These are phyloP conservation scores for Syngnathus floridae DNA, from an alignment of 2,113 vertebrate species.

Conservation along the genomic window DNA sequence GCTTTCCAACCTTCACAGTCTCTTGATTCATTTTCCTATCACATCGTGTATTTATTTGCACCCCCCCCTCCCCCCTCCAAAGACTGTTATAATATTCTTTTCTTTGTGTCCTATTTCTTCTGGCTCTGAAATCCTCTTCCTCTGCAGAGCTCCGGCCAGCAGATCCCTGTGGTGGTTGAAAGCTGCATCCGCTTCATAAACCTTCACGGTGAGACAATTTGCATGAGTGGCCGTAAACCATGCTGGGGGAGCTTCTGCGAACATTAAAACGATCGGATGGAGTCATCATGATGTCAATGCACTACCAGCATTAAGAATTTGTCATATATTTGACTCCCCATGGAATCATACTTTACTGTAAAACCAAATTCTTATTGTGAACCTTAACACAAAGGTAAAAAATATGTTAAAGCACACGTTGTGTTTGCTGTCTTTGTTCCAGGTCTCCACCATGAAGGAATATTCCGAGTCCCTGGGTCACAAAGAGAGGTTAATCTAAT, in stretches of 20 bases:
- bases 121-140: conserved; percentile 7
- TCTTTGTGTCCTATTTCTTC: not conserved
- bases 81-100: not conserved
- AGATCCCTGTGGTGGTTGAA: conserved; percentile 80
- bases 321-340: not conserved
- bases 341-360: not conserved
- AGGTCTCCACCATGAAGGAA: conserved; percentile 89
- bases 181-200: conserved; percentile 85
- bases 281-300: not conserved
- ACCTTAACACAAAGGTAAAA: not conserved
- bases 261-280: not conserved
- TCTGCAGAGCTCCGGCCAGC: conserved; percentile 70
- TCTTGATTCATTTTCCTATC: not conserved
- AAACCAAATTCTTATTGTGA: not conserved
- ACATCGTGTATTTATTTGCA: conserved; percentile 9
- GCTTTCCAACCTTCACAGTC: not conserved
- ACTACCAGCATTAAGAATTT: not conserved
- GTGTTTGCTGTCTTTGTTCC: conserved; percentile 4
- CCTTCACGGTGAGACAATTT: conserved; percentile 73
- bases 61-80: not conserved
- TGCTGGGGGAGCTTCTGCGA: conserved; percentile 14
- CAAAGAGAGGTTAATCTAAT: conserved; percentile 80
- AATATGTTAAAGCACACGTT: not conserved
- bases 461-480: conserved; percentile 85
- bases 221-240: conserved; percentile 12